These are phyloP conservation scores for Rhodophaea formosa DNA, from an alignment of 2,888 invertebrate genomes.

Conservation along the genomic window DNA sequence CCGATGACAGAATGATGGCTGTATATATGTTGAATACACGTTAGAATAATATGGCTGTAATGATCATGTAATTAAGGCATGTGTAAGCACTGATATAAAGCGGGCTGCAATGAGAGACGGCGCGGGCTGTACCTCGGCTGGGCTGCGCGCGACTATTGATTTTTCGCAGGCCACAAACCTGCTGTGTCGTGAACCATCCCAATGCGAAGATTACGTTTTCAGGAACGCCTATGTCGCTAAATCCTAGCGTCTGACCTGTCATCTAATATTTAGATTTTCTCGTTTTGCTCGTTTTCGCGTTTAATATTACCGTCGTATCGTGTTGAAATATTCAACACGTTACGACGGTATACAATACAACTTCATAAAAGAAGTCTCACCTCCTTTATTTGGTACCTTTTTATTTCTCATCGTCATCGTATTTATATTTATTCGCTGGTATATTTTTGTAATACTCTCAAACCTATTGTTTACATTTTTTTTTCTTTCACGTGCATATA, in stretches of 20 bases:
- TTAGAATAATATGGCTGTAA: neutral
- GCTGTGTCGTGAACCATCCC: constrained; percentile 42
- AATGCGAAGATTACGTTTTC: constrained; percentile 46
- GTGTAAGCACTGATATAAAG: constrained; percentile 36
- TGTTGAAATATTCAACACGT: too few species aligned
- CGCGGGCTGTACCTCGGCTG: constrained; percentile 31
- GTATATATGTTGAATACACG: neutral
- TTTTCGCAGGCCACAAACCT: constrained; percentile 47
- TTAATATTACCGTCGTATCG: too few species aligned
- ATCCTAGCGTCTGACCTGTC: neutral
- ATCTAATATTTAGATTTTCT: neutral
- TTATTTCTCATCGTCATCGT: too few species aligned
- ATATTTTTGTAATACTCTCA: too few species aligned
- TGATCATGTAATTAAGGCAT: constrained; percentile 35
- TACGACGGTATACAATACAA: too few species aligned
- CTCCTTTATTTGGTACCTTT: too few species aligned
- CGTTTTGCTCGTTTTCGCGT: neutral
- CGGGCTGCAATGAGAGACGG: constrained; percentile 45
- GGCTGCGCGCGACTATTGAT: constrained; percentile 77
- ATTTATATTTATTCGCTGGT: too few species aligned
- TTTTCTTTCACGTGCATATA: too few species aligned
- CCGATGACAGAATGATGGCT: neutral
- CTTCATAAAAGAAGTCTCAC: too few species aligned
- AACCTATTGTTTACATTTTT: too few species aligned
- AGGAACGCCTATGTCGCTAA: constrained; percentile 21